Evolutionary conservation across 2,113 vertebrate species (phyloP).

Genomic region (Cisticola juncidis): DNA sequence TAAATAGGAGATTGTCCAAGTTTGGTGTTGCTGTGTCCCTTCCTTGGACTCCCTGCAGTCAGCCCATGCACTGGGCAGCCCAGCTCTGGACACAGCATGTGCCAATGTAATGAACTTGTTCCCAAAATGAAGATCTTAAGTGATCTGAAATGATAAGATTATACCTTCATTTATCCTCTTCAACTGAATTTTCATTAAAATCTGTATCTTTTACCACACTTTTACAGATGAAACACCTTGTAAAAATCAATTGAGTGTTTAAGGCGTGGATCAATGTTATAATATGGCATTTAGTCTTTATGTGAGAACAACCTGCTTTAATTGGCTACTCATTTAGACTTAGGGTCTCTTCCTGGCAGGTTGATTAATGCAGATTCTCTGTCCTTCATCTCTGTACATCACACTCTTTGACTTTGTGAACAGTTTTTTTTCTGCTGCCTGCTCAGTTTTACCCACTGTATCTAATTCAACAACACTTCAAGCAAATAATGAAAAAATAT

Average conservation of each 20-base stretch:
- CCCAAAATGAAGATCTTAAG: background rate
- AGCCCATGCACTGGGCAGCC: background rate
- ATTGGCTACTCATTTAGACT: slow-evolving; percentile 15
- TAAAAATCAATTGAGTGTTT: slow-evolving; percentile 43
- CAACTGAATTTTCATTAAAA: slow-evolving; percentile 24
- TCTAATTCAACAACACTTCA: background rate
- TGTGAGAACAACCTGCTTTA: slow-evolving; percentile 3
- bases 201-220: background rate
- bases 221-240: background rate
- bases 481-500: slow-evolving; percentile 6
- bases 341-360: background rate
- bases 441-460: background rate
- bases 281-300: slow-evolving; percentile 22
- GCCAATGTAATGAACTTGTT: background rate
- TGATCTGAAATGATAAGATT: background rate
- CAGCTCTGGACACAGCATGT: background rate
- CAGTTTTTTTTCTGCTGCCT: background rate
- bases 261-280: background rate
- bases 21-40: background rate
- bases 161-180: background rate
- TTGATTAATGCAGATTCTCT: background rate
- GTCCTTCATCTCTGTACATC: background rate
- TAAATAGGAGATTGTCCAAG: background rate
- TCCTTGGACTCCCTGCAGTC: background rate
- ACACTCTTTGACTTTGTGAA: background rate